phyloP scores from a whole-genome alignment of 2,888 invertebrate genomes.

The Eristalis intricaria region DNA sequence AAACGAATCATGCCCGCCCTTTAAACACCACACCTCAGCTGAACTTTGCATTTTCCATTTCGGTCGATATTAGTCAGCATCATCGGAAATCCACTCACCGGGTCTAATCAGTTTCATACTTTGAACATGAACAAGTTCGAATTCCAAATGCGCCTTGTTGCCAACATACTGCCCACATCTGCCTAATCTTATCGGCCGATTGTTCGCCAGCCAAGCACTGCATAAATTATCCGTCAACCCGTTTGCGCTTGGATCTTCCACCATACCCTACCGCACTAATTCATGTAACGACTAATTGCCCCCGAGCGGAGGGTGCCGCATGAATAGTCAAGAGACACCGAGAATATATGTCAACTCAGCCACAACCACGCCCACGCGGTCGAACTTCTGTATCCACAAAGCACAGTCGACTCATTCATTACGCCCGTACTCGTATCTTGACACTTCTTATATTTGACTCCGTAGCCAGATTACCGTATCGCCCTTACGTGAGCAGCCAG shows the following conservation, averaged over 20 bases:
- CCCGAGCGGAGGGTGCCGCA: not conserved
- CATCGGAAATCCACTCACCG: not conserved
- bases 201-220: not conserved
- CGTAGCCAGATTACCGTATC: not conserved
- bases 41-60: not conserved
- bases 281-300: constrained; percentile 3
- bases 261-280: constrained; percentile 37
- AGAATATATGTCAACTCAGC: not conserved
- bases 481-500: not conserved
- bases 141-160: not conserved
- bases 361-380: constrained; percentile 2
- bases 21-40: not conserved
- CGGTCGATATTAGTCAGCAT: not conserved
- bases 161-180: not conserved
- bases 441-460: constrained; percentile 1
- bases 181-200: not conserved
- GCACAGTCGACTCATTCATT: not conserved
- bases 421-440: not conserved
- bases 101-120: not conserved
- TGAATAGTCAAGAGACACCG: constrained; percentile 1
- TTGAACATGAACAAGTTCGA: not conserved
- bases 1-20: not conserved
- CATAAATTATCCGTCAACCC: constrained; percentile 18
- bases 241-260: not conserved
- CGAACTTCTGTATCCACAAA: not conserved